Evolutionary conservation across 2,797 vertebrate genomes (phyloP), one percentile per base, ranked within the genome.

Genomic region (Sorex maritimensis): DNA sequence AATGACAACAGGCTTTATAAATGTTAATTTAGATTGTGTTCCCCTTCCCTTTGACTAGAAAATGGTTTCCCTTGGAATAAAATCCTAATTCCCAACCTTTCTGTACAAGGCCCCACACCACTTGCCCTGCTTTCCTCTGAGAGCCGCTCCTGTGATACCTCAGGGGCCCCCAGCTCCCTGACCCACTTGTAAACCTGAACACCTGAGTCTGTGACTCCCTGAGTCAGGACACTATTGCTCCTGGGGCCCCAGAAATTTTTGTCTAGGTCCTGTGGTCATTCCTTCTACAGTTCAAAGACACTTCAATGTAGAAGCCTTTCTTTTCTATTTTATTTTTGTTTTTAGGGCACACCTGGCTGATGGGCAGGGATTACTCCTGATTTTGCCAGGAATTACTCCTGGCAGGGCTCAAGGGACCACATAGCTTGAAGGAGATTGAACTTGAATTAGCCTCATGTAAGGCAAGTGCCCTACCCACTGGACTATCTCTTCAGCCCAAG

Each of bases 151-250:
- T 49, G 10, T 38, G 49, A 26, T 10, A 2, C 4, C 3, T 65
- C 8, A 21, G 1, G 0, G 1, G 24, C 14, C 61, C 28, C 55
- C 74, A 24, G 11, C 10, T 0, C 0, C 6, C 28, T 55, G 89
- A 26, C n/a, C 68, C 6, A 23, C 6, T 41, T 30, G 5, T 38
- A 23, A 17, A 10, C 28, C 17, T 7, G 38, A 21, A 44, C 28
- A 1, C 0, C 28, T 6, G 0, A 65, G 11, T 24, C 55, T 13
- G 4, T 15, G 9, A 24, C 68, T 26, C 17, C 34, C 34, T 5
- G 41, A 73, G 38, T 1, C 71, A 38, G 34, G n/a, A 5, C 15
- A 58, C n/a, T 69, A 2, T 15, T 26, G 17, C 72, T 26, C 23
- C 12, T 13, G 3, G 30, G 13, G 24, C 3, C 12, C 63, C 34